These are phyloP conservation scores for Eubucco bourcierii DNA, from an alignment of 2,113 vertebrate genomes.

Conservation along the genomic window DNA sequence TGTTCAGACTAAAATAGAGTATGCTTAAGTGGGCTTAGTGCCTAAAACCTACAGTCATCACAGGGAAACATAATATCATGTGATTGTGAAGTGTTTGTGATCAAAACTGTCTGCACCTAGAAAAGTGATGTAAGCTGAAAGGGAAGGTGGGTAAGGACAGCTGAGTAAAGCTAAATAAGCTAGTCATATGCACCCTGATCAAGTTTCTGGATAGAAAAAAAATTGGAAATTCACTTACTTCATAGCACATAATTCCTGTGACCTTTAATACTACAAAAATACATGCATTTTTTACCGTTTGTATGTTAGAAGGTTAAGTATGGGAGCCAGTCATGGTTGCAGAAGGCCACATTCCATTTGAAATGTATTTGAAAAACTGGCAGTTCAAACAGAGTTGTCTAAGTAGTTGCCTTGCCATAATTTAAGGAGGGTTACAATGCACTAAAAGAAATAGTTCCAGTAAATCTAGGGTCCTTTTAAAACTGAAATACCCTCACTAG, in stretches of 20 bases:
- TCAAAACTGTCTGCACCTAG: conserved; percentile 34
- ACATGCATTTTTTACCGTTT: neutral
- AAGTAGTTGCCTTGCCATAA: neutral
- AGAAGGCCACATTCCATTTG: neutral
- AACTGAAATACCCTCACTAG: neutral
- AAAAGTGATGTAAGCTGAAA: conserved; percentile 9
- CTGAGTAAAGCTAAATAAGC: neutral
- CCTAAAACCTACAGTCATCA: conserved; percentile 45
- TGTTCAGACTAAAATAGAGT: conserved; percentile 73
- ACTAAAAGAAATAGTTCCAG: neutral
- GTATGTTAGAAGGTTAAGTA: neutral
- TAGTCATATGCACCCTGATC: neutral
- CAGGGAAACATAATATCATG: conserved; percentile 54
- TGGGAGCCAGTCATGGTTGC: neutral
- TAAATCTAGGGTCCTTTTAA: neutral
- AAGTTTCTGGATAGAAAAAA: neutral
- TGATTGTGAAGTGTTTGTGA: conserved; percentile 19
- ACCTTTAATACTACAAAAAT: neutral
- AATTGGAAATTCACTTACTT: neutral
- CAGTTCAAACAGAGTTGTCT: neutral
- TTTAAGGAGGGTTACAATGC: neutral
- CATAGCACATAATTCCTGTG: neutral
- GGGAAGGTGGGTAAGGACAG: neutral
- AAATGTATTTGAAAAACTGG: neutral
- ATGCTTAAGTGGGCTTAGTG: conserved; percentile 65